Conservation (phyloP, 2,113 vertebrate genomes). For the Oryzias melastigma region DNA sequence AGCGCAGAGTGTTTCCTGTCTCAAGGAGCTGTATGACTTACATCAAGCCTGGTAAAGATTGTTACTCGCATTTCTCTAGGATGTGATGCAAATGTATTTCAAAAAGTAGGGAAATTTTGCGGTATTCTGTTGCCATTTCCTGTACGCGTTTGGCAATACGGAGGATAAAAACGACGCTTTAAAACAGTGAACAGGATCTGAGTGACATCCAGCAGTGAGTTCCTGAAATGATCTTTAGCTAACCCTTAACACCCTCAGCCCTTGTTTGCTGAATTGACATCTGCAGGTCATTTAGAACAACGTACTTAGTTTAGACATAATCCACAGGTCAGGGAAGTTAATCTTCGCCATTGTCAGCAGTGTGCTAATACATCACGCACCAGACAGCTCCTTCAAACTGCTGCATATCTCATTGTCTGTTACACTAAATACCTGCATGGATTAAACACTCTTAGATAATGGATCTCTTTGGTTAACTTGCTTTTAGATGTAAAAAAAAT, state of each 20-base stretch:
- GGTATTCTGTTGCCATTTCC: background rate
- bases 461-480: too few species aligned
- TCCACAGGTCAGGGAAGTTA: conserved; percentile 39
- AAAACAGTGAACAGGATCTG: background rate
- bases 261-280: conserved; percentile 40
- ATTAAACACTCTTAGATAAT: too few species aligned
- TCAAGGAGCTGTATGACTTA: conserved; percentile 90
- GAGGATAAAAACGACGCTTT: background rate
- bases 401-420: background rate
- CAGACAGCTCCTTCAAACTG: background rate
- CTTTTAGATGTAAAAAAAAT: too few species aligned
- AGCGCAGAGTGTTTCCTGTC: conserved; percentile 83
- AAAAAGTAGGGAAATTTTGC: conserved; percentile 7
- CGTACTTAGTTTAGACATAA: conserved; percentile 46
- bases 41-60: conserved; percentile 78
- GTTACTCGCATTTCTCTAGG: background rate
- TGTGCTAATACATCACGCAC: background rate
- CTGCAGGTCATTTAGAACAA: conserved; percentile 30
- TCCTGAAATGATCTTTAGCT: conserved; percentile 8
- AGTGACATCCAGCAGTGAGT: background rate
- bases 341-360: conserved; percentile 33
- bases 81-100: conserved; percentile 2
- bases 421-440: background rate
- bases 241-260: conserved; percentile 15
- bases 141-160: background rate